These are phyloP conservation scores for Pseudomyrmex concolor DNA, from an alignment of 1,140 invertebrate genomes.

Conservation along the genomic window DNA sequence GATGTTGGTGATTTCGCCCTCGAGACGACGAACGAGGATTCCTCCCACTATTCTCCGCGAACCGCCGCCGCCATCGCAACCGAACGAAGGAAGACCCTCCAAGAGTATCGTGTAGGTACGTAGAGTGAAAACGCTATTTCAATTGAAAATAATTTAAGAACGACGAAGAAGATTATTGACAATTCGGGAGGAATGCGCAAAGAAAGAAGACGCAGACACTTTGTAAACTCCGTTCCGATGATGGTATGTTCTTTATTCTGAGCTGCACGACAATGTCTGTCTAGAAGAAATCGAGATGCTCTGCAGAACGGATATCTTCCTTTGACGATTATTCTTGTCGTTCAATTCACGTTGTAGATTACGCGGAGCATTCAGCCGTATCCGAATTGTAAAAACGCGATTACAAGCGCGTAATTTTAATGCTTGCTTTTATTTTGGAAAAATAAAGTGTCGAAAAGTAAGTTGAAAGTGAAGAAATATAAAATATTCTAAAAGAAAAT, in stretches of 20 bases:
- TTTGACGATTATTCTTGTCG: conserved; percentile 11
- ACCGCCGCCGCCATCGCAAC: not conserved
- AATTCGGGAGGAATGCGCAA: not conserved
- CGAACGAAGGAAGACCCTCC: not conserved
- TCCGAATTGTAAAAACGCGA: too few relatives aligned
- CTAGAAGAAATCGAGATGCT: not conserved
- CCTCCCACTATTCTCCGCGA: not conserved
- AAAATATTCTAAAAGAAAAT: too few relatives aligned
- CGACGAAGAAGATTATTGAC: conserved; percentile 6
- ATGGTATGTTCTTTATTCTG: conserved; percentile 1
- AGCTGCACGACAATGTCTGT: conserved; percentile 13
- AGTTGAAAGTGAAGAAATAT: too few relatives aligned
- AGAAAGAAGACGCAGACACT: not conserved
- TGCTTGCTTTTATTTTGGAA: too few relatives aligned
- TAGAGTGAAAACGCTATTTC: conserved; percentile 2
- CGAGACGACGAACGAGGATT: conserved; percentile 32
- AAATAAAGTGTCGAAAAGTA: too few relatives aligned
- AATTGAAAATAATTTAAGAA: conserved; percentile 16
- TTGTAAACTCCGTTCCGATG: conserved; percentile 8
- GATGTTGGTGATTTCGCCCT: conserved; percentile 14
- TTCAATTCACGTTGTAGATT: conserved; percentile 17
- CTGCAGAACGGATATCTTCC: not conserved
- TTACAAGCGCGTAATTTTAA: too few relatives aligned
- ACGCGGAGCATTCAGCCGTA: too few relatives aligned
- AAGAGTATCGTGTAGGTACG: not conserved